Percentiles rank a stretch among this genome's conserved stretches.
These are phyloP conservation scores for Chionis minor DNA, from an alignment of 2,113 vertebrate species.

Conservation along the genomic window DNA sequence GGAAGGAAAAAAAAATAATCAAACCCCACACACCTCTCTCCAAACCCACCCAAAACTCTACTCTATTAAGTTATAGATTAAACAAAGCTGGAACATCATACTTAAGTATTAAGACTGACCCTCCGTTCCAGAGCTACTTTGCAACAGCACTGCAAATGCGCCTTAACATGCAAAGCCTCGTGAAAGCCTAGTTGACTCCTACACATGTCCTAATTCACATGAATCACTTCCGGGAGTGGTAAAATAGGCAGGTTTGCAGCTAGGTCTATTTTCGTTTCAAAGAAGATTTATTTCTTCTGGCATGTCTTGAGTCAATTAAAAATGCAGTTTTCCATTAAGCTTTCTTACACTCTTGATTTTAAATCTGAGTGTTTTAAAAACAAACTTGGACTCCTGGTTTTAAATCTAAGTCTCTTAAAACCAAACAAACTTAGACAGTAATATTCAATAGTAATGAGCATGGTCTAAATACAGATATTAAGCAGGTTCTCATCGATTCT, in stretches of 20 bases:
- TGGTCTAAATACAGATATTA: background rate
- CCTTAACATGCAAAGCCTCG: constrained; percentile 30
- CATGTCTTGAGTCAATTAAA: background rate
- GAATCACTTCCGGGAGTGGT: background rate
- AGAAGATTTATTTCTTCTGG: background rate
- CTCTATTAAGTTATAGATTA: background rate
- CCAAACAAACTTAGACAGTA: background rate
- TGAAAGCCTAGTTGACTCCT: background rate
- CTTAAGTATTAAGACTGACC: background rate
- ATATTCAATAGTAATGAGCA: background rate
- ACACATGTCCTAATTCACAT: constrained; percentile 20
- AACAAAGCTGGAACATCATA: background rate
- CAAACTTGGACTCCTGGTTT: background rate
- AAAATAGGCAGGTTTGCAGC: background rate
- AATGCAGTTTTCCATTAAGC: background rate
- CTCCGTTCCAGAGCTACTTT: constrained; percentile 28
- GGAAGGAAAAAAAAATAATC: background rate
- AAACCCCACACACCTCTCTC: background rate
- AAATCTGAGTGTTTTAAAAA: background rate
- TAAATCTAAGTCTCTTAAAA: background rate
- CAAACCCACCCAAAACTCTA: background rate
- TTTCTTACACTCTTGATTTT: background rate
- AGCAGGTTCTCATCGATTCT: background rate
- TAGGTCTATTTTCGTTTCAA: background rate
- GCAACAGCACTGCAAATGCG: constrained; percentile 20